Evolutionary conservation across 2,113 vertebrate genomes (phyloP), one percentile per base, ranked within the genome.

Genomic region (Aleadryas rufinucha): DNA sequence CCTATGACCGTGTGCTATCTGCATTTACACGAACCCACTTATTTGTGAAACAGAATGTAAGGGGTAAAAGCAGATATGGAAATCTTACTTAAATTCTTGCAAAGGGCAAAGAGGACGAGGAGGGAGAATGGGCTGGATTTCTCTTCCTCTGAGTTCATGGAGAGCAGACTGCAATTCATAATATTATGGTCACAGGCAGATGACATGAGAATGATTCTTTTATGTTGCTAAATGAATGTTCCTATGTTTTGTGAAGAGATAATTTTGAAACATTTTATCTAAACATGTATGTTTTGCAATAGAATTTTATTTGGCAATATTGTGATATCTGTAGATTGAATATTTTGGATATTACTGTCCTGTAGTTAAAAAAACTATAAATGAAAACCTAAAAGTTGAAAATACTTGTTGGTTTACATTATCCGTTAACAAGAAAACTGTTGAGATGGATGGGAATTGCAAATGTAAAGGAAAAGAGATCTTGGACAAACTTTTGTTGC

Each of bases 41-140:
- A 57, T 91, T 94, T 63, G 65, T 90, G 74, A 95, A 93, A 87
- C 26, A 81, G 72, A 93, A 85, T 91, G 47, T 78, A 94, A 86
- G n/a, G 75, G 68, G 52, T 88, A 89, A 88, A 97, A 95, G 75
- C 44, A 92, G 85, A 64, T 93, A 84, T 68, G 79, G 31, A 93
- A 93, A 72, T 49, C 68, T 91, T 79, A 68, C 84, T 95, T 90
- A 80, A 89, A 95, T 91, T 84, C 24, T 84, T 90, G 28, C 54
- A 56, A 75, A 77, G 71, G 56, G 37, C 42, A 90, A 80, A 83
- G 50, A 74, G 20, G 45, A 75, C 41, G 16, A 81, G 50, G 56
- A 88, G 56, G 31, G 20, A 77, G 44, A 63, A 89, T 13, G 28
- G 64, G 47, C 28, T 81, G 15, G 22, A 64, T 93, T 88, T 89